Percentiles rank a stretch among this genome's conserved stretches.
phyloP scores from a whole-genome alignment of 2,888 invertebrate genomes.

The Terebella lapidaria region DNA sequence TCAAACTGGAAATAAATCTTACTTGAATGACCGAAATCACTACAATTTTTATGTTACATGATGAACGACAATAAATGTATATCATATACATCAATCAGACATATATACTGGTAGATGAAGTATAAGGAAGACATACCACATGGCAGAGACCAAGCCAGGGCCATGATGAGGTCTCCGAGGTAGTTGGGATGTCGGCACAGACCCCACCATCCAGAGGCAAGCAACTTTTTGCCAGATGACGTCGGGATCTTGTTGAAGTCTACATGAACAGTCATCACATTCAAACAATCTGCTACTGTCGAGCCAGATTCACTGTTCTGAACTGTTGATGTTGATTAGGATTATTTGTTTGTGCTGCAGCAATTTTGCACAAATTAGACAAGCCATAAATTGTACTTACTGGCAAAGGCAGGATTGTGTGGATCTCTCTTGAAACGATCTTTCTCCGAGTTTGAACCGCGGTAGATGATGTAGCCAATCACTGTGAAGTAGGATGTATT shows the following conservation, averaged over 20 bases:
- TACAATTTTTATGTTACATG: neutral
- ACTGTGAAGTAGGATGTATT: too few relatives aligned
- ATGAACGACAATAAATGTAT: neutral
- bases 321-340: too few relatives aligned
- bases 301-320: too few relatives aligned
- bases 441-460: slow-evolving; percentile 73
- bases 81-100: neutral
- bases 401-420: slow-evolving; percentile 63
- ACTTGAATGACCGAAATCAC: too few relatives aligned
- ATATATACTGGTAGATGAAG: neutral
- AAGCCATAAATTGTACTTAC: slow-evolving; percentile 53
- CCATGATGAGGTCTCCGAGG: slow-evolving; percentile 74
- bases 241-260: slow-evolving; percentile 54
- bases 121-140: slow-evolving; percentile 1
- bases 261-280: too few relatives aligned
- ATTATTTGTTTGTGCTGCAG: too few relatives aligned
- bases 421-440: slow-evolving; percentile 77
- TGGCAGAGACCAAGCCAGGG: slow-evolving; percentile 55
- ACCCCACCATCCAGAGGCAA: slow-evolving; percentile 77
- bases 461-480: slow-evolving; percentile 68
- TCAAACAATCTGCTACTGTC: too few relatives aligned
- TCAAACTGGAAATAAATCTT: too few relatives aligned
- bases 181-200: slow-evolving; percentile 85
- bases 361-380: neutral
- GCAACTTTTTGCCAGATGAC: slow-evolving; percentile 66